Evolutionary conservation across 2,797 vertebrate species (phyloP).

Genomic region (Chanos chanos): DNA sequence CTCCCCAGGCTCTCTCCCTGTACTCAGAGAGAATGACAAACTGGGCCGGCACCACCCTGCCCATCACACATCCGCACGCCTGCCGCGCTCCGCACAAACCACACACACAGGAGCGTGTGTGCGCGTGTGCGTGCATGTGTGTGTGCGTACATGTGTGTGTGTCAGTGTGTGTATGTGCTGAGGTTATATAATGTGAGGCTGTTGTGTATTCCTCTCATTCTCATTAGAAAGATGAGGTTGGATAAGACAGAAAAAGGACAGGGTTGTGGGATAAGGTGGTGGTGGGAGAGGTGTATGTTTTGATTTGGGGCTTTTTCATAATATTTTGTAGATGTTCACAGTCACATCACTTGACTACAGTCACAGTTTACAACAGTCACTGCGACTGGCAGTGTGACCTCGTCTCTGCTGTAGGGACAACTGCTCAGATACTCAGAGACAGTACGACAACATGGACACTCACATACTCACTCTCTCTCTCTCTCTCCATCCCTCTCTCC

Average conservation of each 20-base stretch:
- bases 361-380: too few species aligned
- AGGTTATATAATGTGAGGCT: background rate
- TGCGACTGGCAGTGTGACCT: too few species aligned
- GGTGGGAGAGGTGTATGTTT: too few species aligned
- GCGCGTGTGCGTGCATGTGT: background rate
- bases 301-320: too few species aligned
- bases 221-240: too few species aligned
- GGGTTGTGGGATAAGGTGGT: too few species aligned
- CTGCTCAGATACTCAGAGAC: slow-evolving; percentile 37
- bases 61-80: background rate
- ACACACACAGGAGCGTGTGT: background rate
- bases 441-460: too few species aligned
- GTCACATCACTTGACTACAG: too few species aligned
- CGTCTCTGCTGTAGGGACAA: too few species aligned
- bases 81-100: background rate
- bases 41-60: slow-evolving; percentile 1
- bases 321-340: too few species aligned
- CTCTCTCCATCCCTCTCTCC: slow-evolving; percentile 30
- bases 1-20: slow-evolving; percentile 3
- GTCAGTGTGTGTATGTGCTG: background rate
- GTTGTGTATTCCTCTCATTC: too few species aligned
- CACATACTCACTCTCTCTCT: slow-evolving; percentile 20
- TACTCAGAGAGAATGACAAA: slow-evolving; percentile 19
- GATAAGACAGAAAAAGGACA: too few species aligned
- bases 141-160: background rate